Evolutionary conservation across 1,140 invertebrate species (phyloP).

Genomic region (Eriosoma lanigerum): DNA sequence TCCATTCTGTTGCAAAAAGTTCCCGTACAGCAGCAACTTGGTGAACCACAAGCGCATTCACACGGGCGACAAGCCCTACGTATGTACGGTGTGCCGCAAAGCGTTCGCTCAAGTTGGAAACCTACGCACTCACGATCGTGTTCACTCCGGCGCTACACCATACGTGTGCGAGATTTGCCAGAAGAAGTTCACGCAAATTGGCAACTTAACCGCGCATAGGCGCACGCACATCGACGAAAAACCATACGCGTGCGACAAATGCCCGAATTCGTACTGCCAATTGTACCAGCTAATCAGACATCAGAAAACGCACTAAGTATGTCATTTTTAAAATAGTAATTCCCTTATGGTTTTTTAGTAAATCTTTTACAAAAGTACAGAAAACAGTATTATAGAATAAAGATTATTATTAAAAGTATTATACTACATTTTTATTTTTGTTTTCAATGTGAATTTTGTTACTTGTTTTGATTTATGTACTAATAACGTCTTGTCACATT

Average conservation of each 20-base stretch:
- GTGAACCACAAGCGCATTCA: slow-evolving; percentile 70
- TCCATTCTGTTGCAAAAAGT: slow-evolving; percentile 64
- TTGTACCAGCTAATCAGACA: slow-evolving; percentile 29
- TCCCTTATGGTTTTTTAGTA: no score
- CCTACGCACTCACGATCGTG: slow-evolving; percentile 63
- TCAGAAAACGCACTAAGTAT: background rate
- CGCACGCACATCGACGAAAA: slow-evolving; percentile 64
- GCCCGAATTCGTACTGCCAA: slow-evolving; percentile 18
- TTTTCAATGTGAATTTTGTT: no score
- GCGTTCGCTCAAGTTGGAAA: slow-evolving; percentile 65
- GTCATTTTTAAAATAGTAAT: no score
- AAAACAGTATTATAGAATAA: no score
- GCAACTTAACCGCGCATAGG: slow-evolving; percentile 60
- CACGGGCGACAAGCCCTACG: slow-evolving; percentile 72
- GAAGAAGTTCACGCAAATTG: slow-evolving; percentile 57
- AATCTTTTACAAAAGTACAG: no score
- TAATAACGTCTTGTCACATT: no score
- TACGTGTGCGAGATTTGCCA: slow-evolving; percentile 58
- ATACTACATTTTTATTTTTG: no score
- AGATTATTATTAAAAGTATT: no score
- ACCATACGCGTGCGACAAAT: slow-evolving; percentile 57
- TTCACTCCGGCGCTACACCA: slow-evolving; percentile 57
- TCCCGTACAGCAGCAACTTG: slow-evolving; percentile 65
- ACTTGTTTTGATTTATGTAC: no score
- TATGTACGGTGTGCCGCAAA: slow-evolving; percentile 73